Base-by-base conservation (phyloP, 2,113 vertebrate genomes). In the Oryzias melastigma region DNA sequence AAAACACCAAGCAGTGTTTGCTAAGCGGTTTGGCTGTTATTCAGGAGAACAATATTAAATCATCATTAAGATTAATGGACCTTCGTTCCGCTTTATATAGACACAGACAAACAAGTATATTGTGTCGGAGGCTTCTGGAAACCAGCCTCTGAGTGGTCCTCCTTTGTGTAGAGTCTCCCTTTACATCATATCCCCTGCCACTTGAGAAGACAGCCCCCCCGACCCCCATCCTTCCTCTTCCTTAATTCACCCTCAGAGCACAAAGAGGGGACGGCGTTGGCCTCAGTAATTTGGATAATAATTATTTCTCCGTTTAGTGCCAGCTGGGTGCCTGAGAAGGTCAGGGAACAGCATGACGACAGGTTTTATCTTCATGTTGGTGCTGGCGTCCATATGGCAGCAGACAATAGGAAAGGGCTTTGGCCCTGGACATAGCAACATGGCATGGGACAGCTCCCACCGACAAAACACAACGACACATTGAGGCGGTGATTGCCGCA, bases 311-410 rank as follows among this genome's bases (percentile, higher is more conserved):
- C 82, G 66, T 86, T 88, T 89, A 88, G 81, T 88, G 89, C 85
- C 91, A 91, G 90, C 88, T 91, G 90, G 86, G 85, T 86, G 85
- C 81, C 82, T 76, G 77, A 88, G 84, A 90, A 89, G 89, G 89
- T 91, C 88, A 90, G 86, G 79, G 80, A 88, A 87, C 87, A 89
- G 90, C 84, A 78, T 86, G 86, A 74, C 77, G 77, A 85, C 84
- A 65, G 80, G 82, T 85, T 35, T 89, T 87, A 89, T 88, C 87
- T 87, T 78, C 58, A 47, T 83, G 82, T 83, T 71, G 85, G 70
- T 76, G 70, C 88, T 83, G 77, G 74, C 73, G 76, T 88, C 89
- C 87, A 90, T 91, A 90, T 90, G 88, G 85, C 85, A 83, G 73
- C 63, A 78, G 73, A 91, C 88, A 91, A 90, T 85, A 74, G 81